These are phyloP conservation scores for Dione juno DNA, from an alignment of 2,888 invertebrate genomes.

Conservation along the genomic window DNA sequence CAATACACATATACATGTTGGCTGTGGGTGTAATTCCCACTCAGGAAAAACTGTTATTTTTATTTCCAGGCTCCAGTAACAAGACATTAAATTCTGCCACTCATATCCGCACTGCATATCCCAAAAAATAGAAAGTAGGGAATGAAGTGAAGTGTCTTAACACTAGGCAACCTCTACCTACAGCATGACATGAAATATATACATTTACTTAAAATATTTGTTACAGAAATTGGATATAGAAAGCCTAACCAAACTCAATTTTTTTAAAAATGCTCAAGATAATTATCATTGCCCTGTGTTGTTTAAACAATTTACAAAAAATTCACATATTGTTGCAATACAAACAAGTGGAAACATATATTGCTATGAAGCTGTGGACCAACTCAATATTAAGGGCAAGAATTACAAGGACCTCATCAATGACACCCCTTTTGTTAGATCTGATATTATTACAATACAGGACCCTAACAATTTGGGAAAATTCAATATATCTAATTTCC, in stretches of 20 bases:
- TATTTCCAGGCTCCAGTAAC: too few species aligned
- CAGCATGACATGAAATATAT: too few species aligned
- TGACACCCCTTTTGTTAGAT: conserved; percentile 93
- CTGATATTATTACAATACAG: conserved; percentile 96
- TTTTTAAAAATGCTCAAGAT: conserved; percentile 92
- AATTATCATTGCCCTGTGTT: conserved; percentile 97
- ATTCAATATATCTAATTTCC: conserved; percentile 96
- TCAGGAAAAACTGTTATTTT: too few species aligned
- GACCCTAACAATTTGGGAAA: conserved; percentile 95
- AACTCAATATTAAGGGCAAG: conserved; percentile 96
- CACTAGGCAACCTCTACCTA: too few species aligned
- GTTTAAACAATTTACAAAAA: conserved; percentile 95
- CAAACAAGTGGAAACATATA: conserved; percentile 97
- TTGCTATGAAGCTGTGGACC: conserved; percentile 96
- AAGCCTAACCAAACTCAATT: conserved; percentile 91
- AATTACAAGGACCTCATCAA: conserved; percentile 97
- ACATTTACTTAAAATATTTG: neutral
- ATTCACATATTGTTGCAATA: conserved; percentile 96
- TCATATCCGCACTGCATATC: too few species aligned
- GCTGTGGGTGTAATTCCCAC: too few species aligned
- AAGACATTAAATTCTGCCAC: too few species aligned
- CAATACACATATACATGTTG: too few species aligned
- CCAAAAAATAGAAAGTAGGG: too few species aligned
- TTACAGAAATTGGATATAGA: conserved; percentile 91
- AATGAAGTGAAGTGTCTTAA: too few species aligned